Conservation (phyloP, 2,797 vertebrate species). For the Siniperca scherzeri region DNA sequence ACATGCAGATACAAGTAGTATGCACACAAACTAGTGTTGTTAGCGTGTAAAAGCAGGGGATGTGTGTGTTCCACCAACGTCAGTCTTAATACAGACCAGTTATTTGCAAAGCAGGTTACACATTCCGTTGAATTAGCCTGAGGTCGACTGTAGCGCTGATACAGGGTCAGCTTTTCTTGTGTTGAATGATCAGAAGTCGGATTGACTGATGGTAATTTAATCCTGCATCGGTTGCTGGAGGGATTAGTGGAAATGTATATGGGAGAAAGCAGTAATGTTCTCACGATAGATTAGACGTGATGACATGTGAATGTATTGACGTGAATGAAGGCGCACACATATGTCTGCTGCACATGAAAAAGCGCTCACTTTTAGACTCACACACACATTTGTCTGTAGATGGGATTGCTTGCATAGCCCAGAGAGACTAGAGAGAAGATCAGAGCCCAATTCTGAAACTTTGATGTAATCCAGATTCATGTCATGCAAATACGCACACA, state of each 20-base stretch:
- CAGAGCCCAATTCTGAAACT: conserved; percentile 27
- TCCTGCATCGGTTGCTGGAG: conserved; percentile 60
- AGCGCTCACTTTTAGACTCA: neutral
- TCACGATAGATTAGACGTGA: conserved; percentile 67
- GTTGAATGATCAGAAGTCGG: conserved; percentile 70
- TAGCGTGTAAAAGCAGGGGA: conserved; percentile 1
- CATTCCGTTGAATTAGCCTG: conserved; percentile 72
- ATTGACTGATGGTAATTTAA: conserved; percentile 76
- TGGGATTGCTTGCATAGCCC: conserved; percentile 26
- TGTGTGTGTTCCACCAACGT: conserved; percentile 35
- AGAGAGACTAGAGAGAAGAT: conserved; percentile 36
- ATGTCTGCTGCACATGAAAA: conserved; percentile 19
- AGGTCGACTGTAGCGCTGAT: conserved; percentile 48
- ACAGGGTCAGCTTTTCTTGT: conserved; percentile 56
- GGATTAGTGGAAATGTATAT: conserved; percentile 74
- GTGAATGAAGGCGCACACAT: conserved; percentile 29
- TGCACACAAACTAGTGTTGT: conserved; percentile 8
- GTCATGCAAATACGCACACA: conserved; percentile 1
- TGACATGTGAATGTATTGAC: conserved; percentile 68
- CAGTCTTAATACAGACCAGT: conserved; percentile 38
- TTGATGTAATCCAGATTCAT: conserved; percentile 51
- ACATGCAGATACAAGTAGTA: conserved; percentile 45
- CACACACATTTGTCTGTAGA: conserved; percentile 18
- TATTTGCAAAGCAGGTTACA: conserved; percentile 71
- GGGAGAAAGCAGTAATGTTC: conserved; percentile 64